Evolutionary conservation across 2,797 vertebrate species (phyloP), one percentile per base, ranked within the genome.

Genomic region (Threskiornis aethiopicus): DNA sequence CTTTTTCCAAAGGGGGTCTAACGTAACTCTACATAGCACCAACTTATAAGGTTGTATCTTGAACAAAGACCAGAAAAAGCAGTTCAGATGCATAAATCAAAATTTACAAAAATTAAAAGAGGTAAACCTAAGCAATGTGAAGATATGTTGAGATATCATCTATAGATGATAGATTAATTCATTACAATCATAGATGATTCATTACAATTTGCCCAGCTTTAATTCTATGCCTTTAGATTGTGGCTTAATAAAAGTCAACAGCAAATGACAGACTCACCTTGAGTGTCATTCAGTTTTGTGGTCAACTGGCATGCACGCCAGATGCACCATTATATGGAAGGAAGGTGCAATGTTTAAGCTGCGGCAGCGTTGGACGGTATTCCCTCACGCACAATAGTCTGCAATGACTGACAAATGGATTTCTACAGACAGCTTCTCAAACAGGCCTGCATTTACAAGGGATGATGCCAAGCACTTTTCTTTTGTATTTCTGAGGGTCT

Each of bases 311-410:
- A 20, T 14, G n/a, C 31, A 10, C 9, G 29, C n/a, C 80, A 75
- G 13, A 29, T 7, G 13, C 57, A 54, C 11, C 21, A 10, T 31
- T 26, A 10, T 29, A 5, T 0, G 17, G 59, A 35, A 72, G 22
- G 33, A 55, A 87, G 24, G 65, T 0, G 25, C 16, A 28, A 31
- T 0, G 33, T 39, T 49, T 22, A 25, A 65, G 46, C 66, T 33
- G 22, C 0, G 0, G 24, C 46, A 75, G 57, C 1, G 0, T 1
- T 25, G 29, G 13, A 2, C 1, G 1, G 0, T 17, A 41, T 9
- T 75, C 59, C 44, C 73, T 72, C 79, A n/a, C 7, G 14, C 47
- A 49, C 21, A 4, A 3, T 6, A 21, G 52, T 52, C 79, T 13
- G 4, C 65, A 15, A 10, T 22, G 62, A 90, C 49, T 91, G 93